phyloP scores from a whole-genome alignment of 2,888 invertebrate species.

The Apoda limacodes region DNA sequence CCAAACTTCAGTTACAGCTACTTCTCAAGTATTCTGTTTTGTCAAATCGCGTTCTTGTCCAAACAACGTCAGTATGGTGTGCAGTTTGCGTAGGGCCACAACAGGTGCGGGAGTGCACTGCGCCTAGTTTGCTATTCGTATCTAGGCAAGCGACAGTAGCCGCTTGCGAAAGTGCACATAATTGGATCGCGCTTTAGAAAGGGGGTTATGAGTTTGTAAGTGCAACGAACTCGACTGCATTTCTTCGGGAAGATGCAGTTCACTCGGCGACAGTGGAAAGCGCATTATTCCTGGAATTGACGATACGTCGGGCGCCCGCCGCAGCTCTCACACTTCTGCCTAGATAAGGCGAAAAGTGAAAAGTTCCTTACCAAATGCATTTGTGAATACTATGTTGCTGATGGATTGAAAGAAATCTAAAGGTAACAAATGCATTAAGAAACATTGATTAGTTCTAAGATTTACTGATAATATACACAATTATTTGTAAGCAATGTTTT shows the following conservation, averaged over 20 bases:
- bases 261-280: conserved; percentile 49
- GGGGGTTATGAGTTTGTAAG: conserved; percentile 70
- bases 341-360: conserved; percentile 56
- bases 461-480: too few species aligned
- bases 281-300: conserved; percentile 57
- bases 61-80: too few species aligned
- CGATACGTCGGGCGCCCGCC: conserved; percentile 28
- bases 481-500: too few species aligned
- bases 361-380: too few species aligned
- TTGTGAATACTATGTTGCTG: too few species aligned
- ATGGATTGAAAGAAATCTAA: too few species aligned
- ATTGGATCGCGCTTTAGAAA: conserved; percentile 70
- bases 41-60: too few species aligned
- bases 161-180: conserved; percentile 70
- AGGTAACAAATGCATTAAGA: too few species aligned
- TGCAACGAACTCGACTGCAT: conserved; percentile 66
- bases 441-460: too few species aligned
- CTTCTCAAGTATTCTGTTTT: too few species aligned
- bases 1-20: conserved; percentile 27
- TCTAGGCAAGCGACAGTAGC: conserved; percentile 68
- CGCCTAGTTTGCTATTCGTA: conserved; percentile 62
- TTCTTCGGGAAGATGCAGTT: conserved; percentile 63
- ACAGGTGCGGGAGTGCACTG: conserved; percentile 50
- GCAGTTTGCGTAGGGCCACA: too few species aligned
- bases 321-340: conserved; percentile 35